phyloP scores from a whole-genome alignment of 2,113 vertebrate genomes.

The Gymnocephalus cernua region DNA sequence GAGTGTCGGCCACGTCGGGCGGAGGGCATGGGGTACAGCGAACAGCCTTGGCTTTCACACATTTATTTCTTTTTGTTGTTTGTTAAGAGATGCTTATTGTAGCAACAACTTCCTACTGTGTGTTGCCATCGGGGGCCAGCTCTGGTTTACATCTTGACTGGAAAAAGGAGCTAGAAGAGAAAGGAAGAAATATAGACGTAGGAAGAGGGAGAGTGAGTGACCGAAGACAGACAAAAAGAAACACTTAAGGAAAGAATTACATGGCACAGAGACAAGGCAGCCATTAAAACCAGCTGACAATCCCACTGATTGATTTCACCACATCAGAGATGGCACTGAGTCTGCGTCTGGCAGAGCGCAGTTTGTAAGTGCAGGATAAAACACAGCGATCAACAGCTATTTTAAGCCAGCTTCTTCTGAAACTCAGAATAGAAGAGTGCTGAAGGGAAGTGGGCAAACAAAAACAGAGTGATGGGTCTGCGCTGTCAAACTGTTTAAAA shows the following conservation, averaged over 20 bases:
- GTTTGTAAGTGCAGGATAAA: conserved; percentile 40
- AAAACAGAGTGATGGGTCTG: conserved; percentile 41
- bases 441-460: conserved; percentile 47
- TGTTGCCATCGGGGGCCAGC: conserved; percentile 5
- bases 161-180: conserved; percentile 8
- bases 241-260: conserved; percentile 66
- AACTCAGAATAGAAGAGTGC: conserved; percentile 16
- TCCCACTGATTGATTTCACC: conserved; percentile 46
- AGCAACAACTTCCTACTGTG: conserved; percentile 40
- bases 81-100: conserved; percentile 51
- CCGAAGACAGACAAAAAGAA: conserved; percentile 35
- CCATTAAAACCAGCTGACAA: conserved; percentile 68
- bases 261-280: conserved; percentile 61
- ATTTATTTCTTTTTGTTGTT: conserved; percentile 53
- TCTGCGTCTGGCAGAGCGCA: conserved; percentile 30
- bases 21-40: not conserved
- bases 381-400: conserved; percentile 41
- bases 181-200: conserved; percentile 2
- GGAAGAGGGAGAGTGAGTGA: conserved; percentile 14
- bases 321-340: conserved; percentile 45
- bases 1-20: conserved; percentile 23
- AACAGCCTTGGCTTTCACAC: conserved; percentile 35
- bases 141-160: conserved; percentile 61
- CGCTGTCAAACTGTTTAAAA: conserved; percentile 57
- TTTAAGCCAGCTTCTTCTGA: conserved; percentile 52